phyloP scores from a whole-genome alignment of 1,140 invertebrate species.

The Eueides isabella region DNA sequence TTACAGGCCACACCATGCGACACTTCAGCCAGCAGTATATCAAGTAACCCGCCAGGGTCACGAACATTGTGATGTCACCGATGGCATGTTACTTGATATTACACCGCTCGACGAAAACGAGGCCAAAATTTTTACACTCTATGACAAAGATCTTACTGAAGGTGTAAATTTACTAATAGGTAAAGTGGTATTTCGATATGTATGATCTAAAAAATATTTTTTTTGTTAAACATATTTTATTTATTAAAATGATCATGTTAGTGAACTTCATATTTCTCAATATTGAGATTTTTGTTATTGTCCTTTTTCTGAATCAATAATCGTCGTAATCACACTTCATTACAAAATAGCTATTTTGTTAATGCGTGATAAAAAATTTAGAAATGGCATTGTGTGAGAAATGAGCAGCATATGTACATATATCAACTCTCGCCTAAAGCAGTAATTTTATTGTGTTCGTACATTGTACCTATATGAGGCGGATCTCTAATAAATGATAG shows the following conservation, averaged over 20 bases:
- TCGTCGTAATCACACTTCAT: background rate
- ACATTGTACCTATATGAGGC: slow-evolving; percentile 9
- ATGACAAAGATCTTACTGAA: slow-evolving; percentile 87
- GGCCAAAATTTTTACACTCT: slow-evolving; percentile 85
- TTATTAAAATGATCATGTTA: too few species aligned
- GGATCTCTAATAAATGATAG: slow-evolving; percentile 3
- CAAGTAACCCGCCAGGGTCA: slow-evolving; percentile 86
- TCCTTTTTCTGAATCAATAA: too few species aligned
- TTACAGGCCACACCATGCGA: slow-evolving; percentile 73
- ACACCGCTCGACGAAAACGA: slow-evolving; percentile 85
- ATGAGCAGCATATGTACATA: slow-evolving; percentile 7
- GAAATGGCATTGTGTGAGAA: slow-evolving; percentile 27
- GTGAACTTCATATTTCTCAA: too few species aligned
- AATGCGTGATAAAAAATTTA: background rate
- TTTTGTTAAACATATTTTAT: too few species aligned
- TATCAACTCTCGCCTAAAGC: slow-evolving; percentile 21
- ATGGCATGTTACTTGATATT: slow-evolving; percentile 86
- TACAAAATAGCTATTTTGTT: background rate
- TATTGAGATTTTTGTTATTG: too few species aligned
- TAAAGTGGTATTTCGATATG: slow-evolving; percentile 46
- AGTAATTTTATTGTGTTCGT: slow-evolving; percentile 15
- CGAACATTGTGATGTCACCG: slow-evolving; percentile 86
- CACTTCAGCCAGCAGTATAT: slow-evolving; percentile 83
- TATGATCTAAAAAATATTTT: too few species aligned
- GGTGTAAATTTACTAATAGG: slow-evolving; percentile 87